phyloP scores from a whole-genome alignment of 2,888 invertebrate species.

The Melangyna quadrimaculata region DNA sequence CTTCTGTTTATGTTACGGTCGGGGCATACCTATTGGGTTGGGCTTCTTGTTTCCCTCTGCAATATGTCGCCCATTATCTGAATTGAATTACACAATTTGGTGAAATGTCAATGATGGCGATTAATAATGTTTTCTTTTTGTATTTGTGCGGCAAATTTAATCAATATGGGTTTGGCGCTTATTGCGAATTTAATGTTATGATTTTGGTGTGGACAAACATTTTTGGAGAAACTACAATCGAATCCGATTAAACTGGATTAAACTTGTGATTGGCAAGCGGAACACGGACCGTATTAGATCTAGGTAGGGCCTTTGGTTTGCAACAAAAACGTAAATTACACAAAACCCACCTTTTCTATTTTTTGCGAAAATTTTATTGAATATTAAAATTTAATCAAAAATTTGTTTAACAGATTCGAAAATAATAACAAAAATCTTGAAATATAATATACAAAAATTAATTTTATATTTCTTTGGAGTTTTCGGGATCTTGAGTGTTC shows the following conservation, averaged over 20 bases:
- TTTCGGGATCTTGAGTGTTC: no score
- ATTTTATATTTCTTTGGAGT: no score
- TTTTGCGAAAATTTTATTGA: no score
- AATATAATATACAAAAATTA: no score
- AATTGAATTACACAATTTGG: constrained; percentile 19
- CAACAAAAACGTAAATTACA: no score
- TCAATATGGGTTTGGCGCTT: not conserved
- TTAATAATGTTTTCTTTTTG: not conserved
- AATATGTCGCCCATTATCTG: not conserved
- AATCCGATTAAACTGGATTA: constrained; percentile 12
- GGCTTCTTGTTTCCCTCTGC: not conserved
- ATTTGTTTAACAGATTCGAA: no score
- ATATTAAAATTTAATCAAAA: no score
- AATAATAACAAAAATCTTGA: no score
- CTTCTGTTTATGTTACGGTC: not conserved
- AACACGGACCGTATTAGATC: not conserved
- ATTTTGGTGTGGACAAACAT: not conserved
- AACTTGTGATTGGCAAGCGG: not conserved
- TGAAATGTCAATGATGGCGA: not conserved
- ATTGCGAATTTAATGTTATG: not conserved
- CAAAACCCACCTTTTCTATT: no score
- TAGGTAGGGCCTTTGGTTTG: not conserved
- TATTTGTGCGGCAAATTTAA: not conserved
- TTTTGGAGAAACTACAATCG: not conserved
- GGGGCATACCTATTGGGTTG: constrained; percentile 12